phyloP scores from a whole-genome alignment of 2,797 vertebrate genomes.

The Loris lydekkerianus region DNA sequence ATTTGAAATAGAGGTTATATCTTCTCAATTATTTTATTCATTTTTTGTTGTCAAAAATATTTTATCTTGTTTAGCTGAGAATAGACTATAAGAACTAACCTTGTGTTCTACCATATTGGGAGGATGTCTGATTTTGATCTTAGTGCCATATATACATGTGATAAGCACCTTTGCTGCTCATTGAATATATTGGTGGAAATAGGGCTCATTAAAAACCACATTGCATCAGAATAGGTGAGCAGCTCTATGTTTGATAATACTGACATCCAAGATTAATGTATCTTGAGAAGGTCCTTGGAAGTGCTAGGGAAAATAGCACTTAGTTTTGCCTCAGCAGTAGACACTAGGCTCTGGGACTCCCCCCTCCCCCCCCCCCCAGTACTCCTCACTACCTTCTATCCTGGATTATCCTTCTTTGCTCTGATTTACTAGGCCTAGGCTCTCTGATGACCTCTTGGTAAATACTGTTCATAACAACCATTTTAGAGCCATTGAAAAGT shows the following conservation, averaged over 20 bases:
- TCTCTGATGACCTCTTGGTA: constrained; percentile 1
- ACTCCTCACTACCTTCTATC: not conserved
- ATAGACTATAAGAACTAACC: constrained; percentile 1
- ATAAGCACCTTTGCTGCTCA: not conserved
- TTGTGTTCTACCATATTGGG: not conserved
- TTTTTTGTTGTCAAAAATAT: constrained; percentile 17
- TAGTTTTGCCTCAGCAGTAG: not conserved
- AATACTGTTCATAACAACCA: not conserved
- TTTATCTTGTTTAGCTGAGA: constrained; percentile 17
- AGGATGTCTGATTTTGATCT: not conserved
- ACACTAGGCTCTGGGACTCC: not conserved
- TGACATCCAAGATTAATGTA: not conserved
- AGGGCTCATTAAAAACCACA: constrained; percentile 24
- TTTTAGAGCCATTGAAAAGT: not conserved
- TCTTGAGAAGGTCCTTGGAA: not conserved
- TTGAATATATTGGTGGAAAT: constrained; percentile 24
- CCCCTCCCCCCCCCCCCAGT: not conserved
- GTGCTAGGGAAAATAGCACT: not conserved
- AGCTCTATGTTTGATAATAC: constrained; percentile 12
- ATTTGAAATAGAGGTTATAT: constrained; percentile 17
- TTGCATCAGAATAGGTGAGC: not conserved
- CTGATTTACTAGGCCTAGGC: not conserved
- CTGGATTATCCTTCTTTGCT: not conserved
- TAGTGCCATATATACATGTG: not conserved
- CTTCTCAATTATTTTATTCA: constrained; percentile 48